These are phyloP conservation scores for Echinarachnius parma DNA, from an alignment of 53 echinoderm and acorn worm species.

Conservation along the genomic window DNA sequence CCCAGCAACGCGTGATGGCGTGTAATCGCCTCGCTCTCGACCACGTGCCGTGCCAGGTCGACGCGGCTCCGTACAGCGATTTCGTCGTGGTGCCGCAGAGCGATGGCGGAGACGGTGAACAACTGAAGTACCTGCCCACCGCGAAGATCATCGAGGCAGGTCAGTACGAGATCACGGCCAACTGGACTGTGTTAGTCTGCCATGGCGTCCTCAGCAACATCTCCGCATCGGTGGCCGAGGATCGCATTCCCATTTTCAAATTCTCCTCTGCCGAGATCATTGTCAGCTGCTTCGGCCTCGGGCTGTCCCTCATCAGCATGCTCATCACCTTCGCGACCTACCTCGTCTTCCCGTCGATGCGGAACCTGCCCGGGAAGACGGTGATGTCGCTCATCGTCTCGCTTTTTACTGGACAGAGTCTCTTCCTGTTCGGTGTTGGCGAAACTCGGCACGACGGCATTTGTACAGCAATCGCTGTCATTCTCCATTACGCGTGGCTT, in stretches of 20 bases:
- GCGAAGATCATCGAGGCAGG: slow-evolving; percentile 25
- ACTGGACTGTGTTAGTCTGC: slow-evolving; percentile 33
- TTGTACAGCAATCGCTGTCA: slow-evolving; percentile 51
- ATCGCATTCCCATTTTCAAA: slow-evolving; percentile 22
- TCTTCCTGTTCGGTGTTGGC: slow-evolving; percentile 61
- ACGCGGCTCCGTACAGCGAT: slow-evolving; percentile 40
- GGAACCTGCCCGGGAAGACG: slow-evolving; percentile 72
- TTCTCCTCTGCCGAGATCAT: slow-evolving; percentile 39
- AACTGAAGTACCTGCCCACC: slow-evolving; percentile 32
- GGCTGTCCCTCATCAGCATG: slow-evolving; percentile 58
- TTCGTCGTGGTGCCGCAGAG: slow-evolving; percentile 24
- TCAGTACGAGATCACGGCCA: slow-evolving; percentile 42
- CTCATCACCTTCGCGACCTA: slow-evolving; percentile 63
- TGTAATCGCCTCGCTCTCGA: slow-evolving; percentile 34
- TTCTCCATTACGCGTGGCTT: slow-evolving; percentile 62
- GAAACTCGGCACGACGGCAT: slow-evolving; percentile 38
- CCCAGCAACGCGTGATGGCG: slow-evolving; percentile 33
- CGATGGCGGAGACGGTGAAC: slow-evolving; percentile 18
- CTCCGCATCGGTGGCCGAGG: slow-evolving; percentile 21
- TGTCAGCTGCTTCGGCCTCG: slow-evolving; percentile 35
- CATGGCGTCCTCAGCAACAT: slow-evolving; percentile 39
- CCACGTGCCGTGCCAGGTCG: slow-evolving; percentile 36
- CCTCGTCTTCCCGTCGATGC: slow-evolving; percentile 54
- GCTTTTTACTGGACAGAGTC: slow-evolving; percentile 57
- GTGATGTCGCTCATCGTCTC: slow-evolving; percentile 77